Evolutionary conservation across 2,113 vertebrate genomes (phyloP), one percentile per base, ranked within the genome.

Genomic region (Austrofundulus limnaeus): DNA sequence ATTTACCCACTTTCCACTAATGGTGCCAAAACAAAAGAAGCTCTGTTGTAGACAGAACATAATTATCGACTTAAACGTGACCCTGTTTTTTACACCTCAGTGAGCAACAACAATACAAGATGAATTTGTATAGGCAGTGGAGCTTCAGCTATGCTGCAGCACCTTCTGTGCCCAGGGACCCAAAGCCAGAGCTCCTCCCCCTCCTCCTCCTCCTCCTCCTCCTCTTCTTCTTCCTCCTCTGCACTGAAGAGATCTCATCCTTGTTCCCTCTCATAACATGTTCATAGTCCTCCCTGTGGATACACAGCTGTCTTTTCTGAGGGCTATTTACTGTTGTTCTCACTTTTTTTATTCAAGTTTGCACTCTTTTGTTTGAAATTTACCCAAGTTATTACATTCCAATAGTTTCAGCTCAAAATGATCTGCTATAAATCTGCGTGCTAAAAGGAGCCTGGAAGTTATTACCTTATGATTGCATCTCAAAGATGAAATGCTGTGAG

Each of bases 161-260:
- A 92, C 93, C 93, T 93, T 92, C 92, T 91, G 94, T 92, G 92
- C 94, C 94, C 92, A 93, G 94, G 92, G 92, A 93, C 92, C 95
- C 94, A 91, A 92, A 86, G 90, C 88, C 92, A 93, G 59, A 70
- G 89, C 92, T 93, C 93, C 94, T 87, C 89, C 85, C 85, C 70
- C 83, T 58, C 67, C 74, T 48, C n/a, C n/a, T n/a, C n/a, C 92
- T 93, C 93, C 94, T 87, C 89, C 85, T 85, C 70, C 83, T 58
- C 67, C 74, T 48, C n/a, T n/a, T n/a, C 67, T 62, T 62, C 57
- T 46, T 66, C 74, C 54, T 60, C 65, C 72, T 66, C 34, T 23
- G 64, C 71, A 34, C 21, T 73, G 72, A 77, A 68, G 63, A 83
- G 61, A 78, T 77, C 81, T 77, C 68, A 66, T 75, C 82, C 77